Base-by-base conservation (phyloP, 53 echinoderm and acorn worm species). In the Paracentrotus lividus region DNA sequence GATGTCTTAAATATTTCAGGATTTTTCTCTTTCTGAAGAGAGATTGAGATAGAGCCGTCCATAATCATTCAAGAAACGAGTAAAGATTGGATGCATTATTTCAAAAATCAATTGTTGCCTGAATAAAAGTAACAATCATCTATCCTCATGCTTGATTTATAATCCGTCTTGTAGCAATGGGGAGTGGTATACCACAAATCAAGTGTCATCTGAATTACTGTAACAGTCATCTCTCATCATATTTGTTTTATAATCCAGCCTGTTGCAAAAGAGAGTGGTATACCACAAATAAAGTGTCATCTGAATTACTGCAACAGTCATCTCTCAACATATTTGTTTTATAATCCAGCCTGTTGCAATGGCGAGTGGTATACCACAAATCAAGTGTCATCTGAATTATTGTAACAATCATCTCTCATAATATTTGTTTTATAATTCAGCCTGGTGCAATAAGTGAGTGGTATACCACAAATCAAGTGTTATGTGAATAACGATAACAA, bases 131-230 rank as follows among this genome's bases (percentile, higher is more conserved):
- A 88, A 97, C 42, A 76, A 96, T 38, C 95, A 95, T 40, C 90
- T 95, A 42, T 96, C 96, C 10, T 96, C 52, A 96, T 21, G 93
- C 9, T n/a, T n/a, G n/a, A n/a, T n/a, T n/a, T n/a, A 29, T n/a
- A 21, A 18, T 92, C 18, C 91, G 97, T 97, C 97, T 97, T 53
- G 96, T 97, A 26, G 98, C 98, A 13, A 97, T 97, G 23, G 97
- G 99, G 7, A 99, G 97, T 90, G 99, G 98, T 61, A 96, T 99
- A 66, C 97, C 99, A 23, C 97, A 96, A 75, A 99, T 99, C 77
- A 97, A 97, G 47, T 97, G 97, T 75, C 97, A 96, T 61, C 93
- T 98, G 52, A 98, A 98, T 88, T 97, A 97, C 6, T 51, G 51
- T 6, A 8, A 12, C 12, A 51, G 12, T 8, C 51, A 8, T 6